Evolutionary conservation across 23 tunicate genomes (phyloP).

Genomic region (Trididemnum nubilum): DNA sequence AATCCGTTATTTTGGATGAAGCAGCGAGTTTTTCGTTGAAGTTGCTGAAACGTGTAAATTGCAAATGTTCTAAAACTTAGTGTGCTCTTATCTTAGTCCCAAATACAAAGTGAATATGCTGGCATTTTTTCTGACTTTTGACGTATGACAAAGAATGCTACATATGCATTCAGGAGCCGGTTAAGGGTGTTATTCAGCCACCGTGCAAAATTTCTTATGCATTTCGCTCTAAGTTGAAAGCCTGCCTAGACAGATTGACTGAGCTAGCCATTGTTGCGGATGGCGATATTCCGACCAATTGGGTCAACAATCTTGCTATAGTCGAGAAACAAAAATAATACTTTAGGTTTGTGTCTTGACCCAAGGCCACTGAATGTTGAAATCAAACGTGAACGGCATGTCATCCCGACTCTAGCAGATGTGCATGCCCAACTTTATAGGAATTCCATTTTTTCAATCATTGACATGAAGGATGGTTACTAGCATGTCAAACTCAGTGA

Average conservation of each 20-base stretch:
- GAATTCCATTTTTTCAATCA: conserved; percentile 12
- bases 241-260: neutral
- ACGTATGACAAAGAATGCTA: conserved; percentile 1
- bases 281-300: conserved; percentile 33
- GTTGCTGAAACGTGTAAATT: neutral
- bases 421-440: conserved; percentile 13
- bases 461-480: conserved; percentile 50
- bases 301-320: too few relatives aligned
- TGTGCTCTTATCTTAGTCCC: neutral
- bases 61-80: too few relatives aligned
- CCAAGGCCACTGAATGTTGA: too few relatives aligned
- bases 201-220: conserved; percentile 28
- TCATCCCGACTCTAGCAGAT: conserved; percentile 34
- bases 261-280: conserved; percentile 6
- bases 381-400: too few relatives aligned
- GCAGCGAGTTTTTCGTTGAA: neutral
- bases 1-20: too few relatives aligned
- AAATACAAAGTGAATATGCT: neutral
- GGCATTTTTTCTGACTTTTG: conserved; percentile 12
- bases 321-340: conserved; percentile 22
- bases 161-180: conserved; percentile 6
- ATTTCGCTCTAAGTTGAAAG: too few relatives aligned
- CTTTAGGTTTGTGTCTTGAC: conserved; percentile 29
- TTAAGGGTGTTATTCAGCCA: conserved; percentile 14
- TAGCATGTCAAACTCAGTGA: conserved; percentile 33